These are phyloP conservation scores for Dendroctonus ponderosae DNA, from an alignment of 1,140 invertebrate species.

Conservation along the genomic window DNA sequence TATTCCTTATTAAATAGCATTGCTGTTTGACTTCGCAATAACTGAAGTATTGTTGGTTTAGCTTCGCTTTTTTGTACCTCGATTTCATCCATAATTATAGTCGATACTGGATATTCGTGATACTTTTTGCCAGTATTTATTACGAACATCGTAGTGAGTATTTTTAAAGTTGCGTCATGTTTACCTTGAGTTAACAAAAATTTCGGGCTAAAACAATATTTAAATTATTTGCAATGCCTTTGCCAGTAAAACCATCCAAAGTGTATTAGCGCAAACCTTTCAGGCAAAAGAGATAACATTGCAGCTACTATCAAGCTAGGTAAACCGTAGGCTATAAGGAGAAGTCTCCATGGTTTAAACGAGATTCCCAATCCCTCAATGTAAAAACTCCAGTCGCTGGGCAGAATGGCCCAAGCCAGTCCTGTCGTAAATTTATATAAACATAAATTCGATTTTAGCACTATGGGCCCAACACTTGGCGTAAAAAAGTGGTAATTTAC, in stretches of 20 bases:
- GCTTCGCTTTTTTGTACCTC: slow-evolving; percentile 20
- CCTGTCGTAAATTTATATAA: slow-evolving; percentile 44
- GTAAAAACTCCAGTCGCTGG: slow-evolving; percentile 44
- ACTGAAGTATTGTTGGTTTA: slow-evolving; percentile 34
- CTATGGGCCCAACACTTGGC: background rate
- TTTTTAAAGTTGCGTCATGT: slow-evolving; percentile 58
- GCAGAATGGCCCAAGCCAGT: slow-evolving; percentile 65
- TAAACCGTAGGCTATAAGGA: slow-evolving; percentile 52
- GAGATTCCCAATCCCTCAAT: slow-evolving; percentile 40
- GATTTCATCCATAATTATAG: slow-evolving; percentile 36
- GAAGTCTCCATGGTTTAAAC: slow-evolving; percentile 64
- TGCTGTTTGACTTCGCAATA: slow-evolving; percentile 53
- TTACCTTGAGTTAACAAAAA: slow-evolving; percentile 66
- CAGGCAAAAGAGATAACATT: slow-evolving; percentile 60
- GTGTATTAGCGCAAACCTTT: slow-evolving; percentile 52
- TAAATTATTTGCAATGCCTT: background rate
- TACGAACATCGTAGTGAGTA: slow-evolving; percentile 52
- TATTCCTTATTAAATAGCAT: slow-evolving; percentile 55
- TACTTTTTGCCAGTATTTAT: slow-evolving; percentile 60
- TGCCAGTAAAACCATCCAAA: background rate
- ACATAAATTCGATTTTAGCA: background rate
- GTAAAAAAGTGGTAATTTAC: slow-evolving; percentile 11
- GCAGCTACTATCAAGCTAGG: slow-evolving; percentile 57
- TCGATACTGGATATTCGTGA: slow-evolving; percentile 63
- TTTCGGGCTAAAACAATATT: slow-evolving; percentile 58